These are phyloP conservation scores for Gymnosoma rotundatum DNA, from an alignment of 2,888 invertebrate species.

Conservation along the genomic window DNA sequence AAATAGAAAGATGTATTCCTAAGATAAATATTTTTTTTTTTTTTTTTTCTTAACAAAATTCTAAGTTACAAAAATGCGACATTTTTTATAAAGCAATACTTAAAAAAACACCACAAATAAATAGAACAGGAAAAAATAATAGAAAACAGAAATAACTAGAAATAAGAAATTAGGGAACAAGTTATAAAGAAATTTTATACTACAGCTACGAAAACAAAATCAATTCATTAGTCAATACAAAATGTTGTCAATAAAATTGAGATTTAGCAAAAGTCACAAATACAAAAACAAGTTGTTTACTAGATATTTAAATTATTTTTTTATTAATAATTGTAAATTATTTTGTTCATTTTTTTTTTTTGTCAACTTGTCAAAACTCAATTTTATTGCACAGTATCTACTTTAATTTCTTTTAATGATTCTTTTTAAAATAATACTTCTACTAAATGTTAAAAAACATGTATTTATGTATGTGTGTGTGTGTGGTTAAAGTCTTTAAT, in stretches of 20 bases:
- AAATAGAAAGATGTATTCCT: no score
- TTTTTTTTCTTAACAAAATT: no score
- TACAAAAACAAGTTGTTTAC: background rate
- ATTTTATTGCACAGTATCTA: conserved; percentile 19
- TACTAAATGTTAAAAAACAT: conserved; percentile 25
- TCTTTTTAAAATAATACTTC: conserved; percentile 52
- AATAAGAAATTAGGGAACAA: conserved; percentile 14
- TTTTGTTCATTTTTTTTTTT: background rate
- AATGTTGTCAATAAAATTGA: background rate
- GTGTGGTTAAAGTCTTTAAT: conserved; percentile 24
- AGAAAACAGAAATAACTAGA: conserved; percentile 39
- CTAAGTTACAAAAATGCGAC: no score
- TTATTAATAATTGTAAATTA: background rate
- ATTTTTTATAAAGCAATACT: no score
- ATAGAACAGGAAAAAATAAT: background rate
- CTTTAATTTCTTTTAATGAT: conserved; percentile 7
- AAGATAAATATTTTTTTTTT: no score
- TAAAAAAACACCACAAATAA: no score
- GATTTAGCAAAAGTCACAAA: background rate
- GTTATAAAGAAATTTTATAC: conserved; percentile 36
- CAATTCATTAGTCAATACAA: background rate
- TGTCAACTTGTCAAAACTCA: background rate
- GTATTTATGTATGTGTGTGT: background rate
- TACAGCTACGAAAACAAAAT: conserved; percentile 37
- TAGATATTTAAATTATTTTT: background rate